Evolutionary conservation across 2,113 vertebrate genomes (phyloP).

Genomic region (Macrotis lagotis): DNA sequence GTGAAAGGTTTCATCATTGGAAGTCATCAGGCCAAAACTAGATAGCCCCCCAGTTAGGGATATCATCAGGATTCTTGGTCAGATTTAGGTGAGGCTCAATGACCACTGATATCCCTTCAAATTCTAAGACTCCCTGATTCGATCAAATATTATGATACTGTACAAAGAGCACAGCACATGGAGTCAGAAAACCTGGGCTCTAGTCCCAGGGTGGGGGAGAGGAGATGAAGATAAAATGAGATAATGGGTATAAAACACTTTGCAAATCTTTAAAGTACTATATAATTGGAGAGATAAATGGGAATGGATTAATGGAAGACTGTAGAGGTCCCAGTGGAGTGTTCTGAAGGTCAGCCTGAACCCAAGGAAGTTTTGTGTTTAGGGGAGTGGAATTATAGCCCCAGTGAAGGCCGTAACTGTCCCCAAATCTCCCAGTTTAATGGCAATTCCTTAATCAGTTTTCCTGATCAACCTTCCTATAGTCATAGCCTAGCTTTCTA

Average conservation of each 20-base stretch:
- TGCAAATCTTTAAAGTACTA: not conserved
- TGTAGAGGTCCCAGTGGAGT: not conserved
- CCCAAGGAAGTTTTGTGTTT: not conserved
- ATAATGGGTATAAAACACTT: not conserved
- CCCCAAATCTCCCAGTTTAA: not conserved
- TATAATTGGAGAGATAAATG: not conserved
- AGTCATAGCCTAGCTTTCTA: not conserved
- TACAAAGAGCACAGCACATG: not conserved
- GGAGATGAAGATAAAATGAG: not conserved
- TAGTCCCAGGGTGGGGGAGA: not conserved
- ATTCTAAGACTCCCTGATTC: not conserved
- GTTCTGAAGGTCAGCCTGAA: not conserved
- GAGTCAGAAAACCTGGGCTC: not conserved
- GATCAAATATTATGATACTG: not conserved
- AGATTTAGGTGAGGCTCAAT: not conserved
- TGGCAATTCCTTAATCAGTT: not conserved
- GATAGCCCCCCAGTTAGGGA: not conserved
- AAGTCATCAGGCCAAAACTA: not conserved
- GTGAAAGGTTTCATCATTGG: not conserved
- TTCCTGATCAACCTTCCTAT: not conserved
- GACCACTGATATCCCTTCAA: not conserved
- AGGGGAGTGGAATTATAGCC: not conserved
- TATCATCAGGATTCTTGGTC: not conserved
- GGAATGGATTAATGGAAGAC: not conserved
- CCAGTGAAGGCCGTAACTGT: not conserved